phyloP scores from a whole-genome alignment of 2,113 vertebrate species.

The Clarias macrocephalus region DNA sequence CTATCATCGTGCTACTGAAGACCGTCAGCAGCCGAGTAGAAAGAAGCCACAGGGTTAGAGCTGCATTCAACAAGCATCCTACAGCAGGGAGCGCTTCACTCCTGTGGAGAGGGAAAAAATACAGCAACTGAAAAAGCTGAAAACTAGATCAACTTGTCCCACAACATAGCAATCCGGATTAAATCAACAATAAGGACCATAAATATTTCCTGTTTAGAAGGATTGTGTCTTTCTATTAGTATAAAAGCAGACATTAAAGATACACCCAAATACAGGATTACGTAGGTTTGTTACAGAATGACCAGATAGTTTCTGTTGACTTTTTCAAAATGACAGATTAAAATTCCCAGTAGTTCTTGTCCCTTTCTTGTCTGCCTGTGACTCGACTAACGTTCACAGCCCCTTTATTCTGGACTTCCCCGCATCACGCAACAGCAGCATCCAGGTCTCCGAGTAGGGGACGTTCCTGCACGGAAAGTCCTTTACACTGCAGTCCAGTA shows the following conservation, averaged over 20 bases:
- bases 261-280: background rate
- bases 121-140: background rate
- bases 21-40: slow-evolving; percentile 57
- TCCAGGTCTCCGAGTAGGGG: background rate
- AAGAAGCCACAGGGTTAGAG: slow-evolving; percentile 22
- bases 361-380: background rate
- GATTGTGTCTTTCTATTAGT: background rate
- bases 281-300: background rate
- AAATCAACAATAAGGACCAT: background rate
- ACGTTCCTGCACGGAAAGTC: background rate
- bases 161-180: background rate
- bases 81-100: slow-evolving; percentile 19
- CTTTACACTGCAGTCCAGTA: background rate
- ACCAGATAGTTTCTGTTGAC: background rate
- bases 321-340: background rate
- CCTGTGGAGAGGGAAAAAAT: slow-evolving; percentile 11
- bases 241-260: background rate
- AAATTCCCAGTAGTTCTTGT: background rate
- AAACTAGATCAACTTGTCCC: background rate
- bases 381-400: no score
- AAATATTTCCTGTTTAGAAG: background rate
- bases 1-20: slow-evolving; percentile 67
- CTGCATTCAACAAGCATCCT: slow-evolving; percentile 49
- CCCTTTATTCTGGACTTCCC: background rate
- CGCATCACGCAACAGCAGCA: background rate